Evolutionary conservation across 1,140 invertebrate genomes (phyloP).

Genomic region (Zophobas morio): DNA sequence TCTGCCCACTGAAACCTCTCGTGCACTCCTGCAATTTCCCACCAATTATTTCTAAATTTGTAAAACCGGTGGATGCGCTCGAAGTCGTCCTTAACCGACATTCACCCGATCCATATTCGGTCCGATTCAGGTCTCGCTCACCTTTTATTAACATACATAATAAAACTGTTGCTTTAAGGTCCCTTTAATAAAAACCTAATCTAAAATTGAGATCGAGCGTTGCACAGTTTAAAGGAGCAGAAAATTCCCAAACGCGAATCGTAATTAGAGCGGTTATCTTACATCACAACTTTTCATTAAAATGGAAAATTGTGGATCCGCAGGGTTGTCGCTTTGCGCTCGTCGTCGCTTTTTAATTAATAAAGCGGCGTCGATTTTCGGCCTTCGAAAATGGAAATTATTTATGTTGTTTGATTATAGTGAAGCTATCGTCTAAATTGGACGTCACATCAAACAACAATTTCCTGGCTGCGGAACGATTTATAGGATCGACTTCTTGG

Average conservation of each 20-base stretch:
- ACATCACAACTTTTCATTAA: slow-evolving; percentile 26
- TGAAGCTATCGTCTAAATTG: slow-evolving; percentile 3
- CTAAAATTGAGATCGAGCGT: slow-evolving; percentile 23
- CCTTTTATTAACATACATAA: neutral
- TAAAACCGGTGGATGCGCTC: slow-evolving; percentile 10
- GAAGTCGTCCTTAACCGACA: slow-evolving; percentile 30
- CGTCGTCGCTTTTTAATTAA: neutral
- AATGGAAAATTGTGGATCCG: slow-evolving; percentile 3
- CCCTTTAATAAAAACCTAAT: slow-evolving; percentile 18
- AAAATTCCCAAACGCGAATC: slow-evolving; percentile 34
- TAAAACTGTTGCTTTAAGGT: slow-evolving; percentile 24
- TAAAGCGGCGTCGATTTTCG: neutral
- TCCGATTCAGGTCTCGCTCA: neutral
- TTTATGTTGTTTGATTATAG: slow-evolving; percentile 15
- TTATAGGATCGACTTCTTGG: slow-evolving; percentile 9
- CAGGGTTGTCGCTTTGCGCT: neutral
- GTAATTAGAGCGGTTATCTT: slow-evolving; percentile 35
- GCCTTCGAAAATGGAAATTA: neutral
- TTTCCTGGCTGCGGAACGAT: slow-evolving; percentile 16
- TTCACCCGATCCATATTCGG: slow-evolving; percentile 20
- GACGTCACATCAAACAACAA: slow-evolving; percentile 12
- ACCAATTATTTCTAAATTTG: slow-evolving; percentile 24
- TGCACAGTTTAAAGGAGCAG: slow-evolving; percentile 24
- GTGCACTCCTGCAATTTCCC: slow-evolving; percentile 1
- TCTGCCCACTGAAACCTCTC: neutral